Conservation (phyloP, 2,113 vertebrate genomes). For the Nycticorax nycticorax region DNA sequence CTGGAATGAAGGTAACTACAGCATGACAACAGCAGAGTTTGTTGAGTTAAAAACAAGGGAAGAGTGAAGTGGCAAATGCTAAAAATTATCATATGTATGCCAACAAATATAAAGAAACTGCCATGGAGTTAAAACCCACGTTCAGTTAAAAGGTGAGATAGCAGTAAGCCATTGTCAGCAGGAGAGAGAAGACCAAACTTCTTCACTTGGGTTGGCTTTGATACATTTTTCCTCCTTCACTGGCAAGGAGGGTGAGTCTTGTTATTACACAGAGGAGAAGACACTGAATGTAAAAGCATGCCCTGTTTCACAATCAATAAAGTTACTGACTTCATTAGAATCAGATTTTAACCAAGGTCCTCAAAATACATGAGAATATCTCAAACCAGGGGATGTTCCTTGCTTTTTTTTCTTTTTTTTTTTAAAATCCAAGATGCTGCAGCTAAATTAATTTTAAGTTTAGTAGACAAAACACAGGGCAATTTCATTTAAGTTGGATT, state of each 20-base stretch:
- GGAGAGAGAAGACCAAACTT: not conserved
- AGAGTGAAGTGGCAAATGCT: not conserved
- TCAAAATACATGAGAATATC: not conserved
- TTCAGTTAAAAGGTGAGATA: not conserved
- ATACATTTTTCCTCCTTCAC: not conserved
- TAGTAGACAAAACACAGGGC: not conserved
- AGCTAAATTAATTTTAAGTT: not conserved
- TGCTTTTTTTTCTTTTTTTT: not conserved
- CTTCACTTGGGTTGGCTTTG: not conserved
- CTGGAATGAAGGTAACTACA: not conserved
- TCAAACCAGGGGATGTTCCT: not conserved
- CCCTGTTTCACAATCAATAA: not conserved
- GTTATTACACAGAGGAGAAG: not conserved
- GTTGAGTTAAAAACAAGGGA: not conserved
- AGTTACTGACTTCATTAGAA: not conserved
- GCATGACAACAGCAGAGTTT: not conserved
- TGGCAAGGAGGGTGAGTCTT: not conserved
- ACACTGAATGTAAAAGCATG: not conserved
- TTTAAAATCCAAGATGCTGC: fast-evolving
- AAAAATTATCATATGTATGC: not conserved
- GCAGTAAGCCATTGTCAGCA: not conserved
- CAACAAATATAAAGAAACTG: not conserved
- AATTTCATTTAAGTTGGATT: not conserved
- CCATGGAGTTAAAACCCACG: not conserved
- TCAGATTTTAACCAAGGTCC: not conserved